Base-by-base conservation (phyloP, 2,113 vertebrate genomes). In the Labrus mixtus region DNA sequence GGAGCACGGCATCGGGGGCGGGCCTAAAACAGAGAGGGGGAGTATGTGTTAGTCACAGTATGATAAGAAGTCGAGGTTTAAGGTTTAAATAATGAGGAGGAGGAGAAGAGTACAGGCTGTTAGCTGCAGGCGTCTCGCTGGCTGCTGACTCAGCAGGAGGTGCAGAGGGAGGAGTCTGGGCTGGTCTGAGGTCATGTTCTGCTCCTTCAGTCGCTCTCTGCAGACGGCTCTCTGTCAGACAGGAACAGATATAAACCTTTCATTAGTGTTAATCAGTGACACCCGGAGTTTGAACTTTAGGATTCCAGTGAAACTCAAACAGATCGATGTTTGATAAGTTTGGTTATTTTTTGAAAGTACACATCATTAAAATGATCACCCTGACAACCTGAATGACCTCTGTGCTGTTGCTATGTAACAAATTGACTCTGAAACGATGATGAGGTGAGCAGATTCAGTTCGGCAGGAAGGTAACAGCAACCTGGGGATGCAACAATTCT, bases 1-100 rank as follows among this genome's bases (percentile, higher is more conserved):
- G 23, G 29, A 89, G 57, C 69, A 91, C 77, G 0, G 81, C 81
- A 3, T 91, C 86, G 10, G 86, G 80, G 41, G 39, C 68, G 0
- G 51, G 15, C 13, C 74, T 87, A 79, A 76, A 23, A 16, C 54
- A 59, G 45, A 64, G 19, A 6, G 15, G 16, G 17, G 20, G 3
- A 25, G 15, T 2, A 71, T 13, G 37, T 39, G 58, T 16, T 60
- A 68, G 46, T 64, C 20, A 19, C 2, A 22, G 12, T 1, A 68
- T 43, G 13, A 25, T 22, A 2, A 66, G 0, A 25, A 19, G 22
- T 12, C 6, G 16, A 23, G n/a, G 8, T 41, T 15, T 4, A 1
- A 17, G 22, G 19, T n/a, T n/a, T 33, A 10, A n/a, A 36, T 48
- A 25, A 20, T 0, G 13, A 63, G n/a, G 29, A 74, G 63, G 10